phyloP scores from a whole-genome alignment of 2,888 invertebrate genomes.

The Vannuccia rotundouncinata region DNA sequence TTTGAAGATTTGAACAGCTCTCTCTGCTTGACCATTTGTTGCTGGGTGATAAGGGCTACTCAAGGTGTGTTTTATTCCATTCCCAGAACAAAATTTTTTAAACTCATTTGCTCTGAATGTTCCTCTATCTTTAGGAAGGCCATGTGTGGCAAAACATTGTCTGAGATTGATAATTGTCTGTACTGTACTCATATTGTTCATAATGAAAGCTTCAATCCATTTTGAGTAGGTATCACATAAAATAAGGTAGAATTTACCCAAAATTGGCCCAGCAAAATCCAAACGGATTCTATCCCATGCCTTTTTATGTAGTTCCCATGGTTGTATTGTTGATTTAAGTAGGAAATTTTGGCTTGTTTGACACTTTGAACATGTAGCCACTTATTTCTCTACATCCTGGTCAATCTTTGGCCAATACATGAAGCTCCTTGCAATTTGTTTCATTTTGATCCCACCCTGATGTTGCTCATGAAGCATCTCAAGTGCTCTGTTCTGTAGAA shows the following conservation, averaged over 20 bases:
- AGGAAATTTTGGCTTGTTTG: neutral
- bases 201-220: conserved; percentile 23
- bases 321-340: conserved; percentile 14
- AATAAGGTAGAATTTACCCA: neutral
- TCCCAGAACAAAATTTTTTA: neutral
- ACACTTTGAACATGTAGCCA: neutral
- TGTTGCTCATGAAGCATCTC: conserved; percentile 28
- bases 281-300: conserved; percentile 25
- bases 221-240: conserved; percentile 29
- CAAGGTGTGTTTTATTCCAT: conserved; percentile 15
- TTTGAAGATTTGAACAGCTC: conserved; percentile 30
- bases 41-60: conserved; percentile 15
- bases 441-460: conserved; percentile 15
- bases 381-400: conserved; percentile 19
- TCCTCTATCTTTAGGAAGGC: conserved; percentile 22
- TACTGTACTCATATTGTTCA: neutral
- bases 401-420: conserved; percentile 30
- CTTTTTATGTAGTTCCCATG: conserved; percentile 22
- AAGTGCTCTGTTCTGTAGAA: neutral
- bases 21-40: conserved; percentile 33
- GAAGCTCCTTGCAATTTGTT: conserved; percentile 22
- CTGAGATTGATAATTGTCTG: neutral
- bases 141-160: conserved; percentile 29
- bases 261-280: conserved; percentile 29
- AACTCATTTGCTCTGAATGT: conserved; percentile 21